Conservation (phyloP, 1,140 invertebrate genomes). For the Drosophila fuyamai region DNA sequence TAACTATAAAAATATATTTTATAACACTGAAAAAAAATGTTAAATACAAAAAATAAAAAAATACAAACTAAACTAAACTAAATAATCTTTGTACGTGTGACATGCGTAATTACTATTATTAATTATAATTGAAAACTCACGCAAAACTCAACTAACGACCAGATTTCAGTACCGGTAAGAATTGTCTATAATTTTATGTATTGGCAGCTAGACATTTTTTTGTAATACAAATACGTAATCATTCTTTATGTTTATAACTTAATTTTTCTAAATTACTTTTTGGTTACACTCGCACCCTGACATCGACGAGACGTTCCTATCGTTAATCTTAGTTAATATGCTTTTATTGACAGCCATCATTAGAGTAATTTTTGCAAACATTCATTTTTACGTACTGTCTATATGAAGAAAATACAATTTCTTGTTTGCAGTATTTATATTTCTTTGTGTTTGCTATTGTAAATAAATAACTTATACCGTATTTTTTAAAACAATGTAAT, state of each 20-base stretch:
- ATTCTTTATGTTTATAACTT: constrained; percentile 2
- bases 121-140: constrained; percentile 31
- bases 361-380: background rate
- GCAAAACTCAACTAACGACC: constrained; percentile 64
- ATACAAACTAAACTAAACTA: constrained; percentile 17
- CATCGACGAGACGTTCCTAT: background rate
- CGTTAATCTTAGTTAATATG: background rate
- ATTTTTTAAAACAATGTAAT: background rate
- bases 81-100: constrained; percentile 18
- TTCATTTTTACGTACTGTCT: background rate
- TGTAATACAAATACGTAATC: constrained; percentile 30
- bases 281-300: background rate
- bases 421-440: background rate
- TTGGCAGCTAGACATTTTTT: constrained; percentile 71
- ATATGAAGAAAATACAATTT: background rate
- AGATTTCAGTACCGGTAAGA: constrained; percentile 84
- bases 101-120: constrained; percentile 12
- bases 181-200: constrained; percentile 70
- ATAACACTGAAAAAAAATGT: no score
- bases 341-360: background rate
- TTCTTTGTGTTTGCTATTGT: background rate
- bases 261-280: constrained; percentile 1
- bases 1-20: no score
- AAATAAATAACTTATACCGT: background rate
- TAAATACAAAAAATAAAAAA: constrained; percentile 5